Percentiles rank a stretch among this genome's conserved stretches.
Evolutionary conservation across 2,797 vertebrate species (phyloP).

Genomic region (Coracias cyanogaster): DNA sequence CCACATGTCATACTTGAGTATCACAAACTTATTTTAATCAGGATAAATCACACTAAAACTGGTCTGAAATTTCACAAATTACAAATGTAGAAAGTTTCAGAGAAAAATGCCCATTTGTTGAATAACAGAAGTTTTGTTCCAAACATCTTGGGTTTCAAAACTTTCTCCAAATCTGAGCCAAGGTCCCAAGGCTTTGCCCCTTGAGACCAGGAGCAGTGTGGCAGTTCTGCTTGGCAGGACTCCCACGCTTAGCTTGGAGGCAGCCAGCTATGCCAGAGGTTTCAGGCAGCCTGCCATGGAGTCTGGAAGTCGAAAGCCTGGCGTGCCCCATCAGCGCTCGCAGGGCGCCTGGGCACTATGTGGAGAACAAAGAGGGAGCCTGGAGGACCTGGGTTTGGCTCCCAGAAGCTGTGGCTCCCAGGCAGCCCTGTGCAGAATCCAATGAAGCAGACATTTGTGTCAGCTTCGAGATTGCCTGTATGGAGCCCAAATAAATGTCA

Average conservation of each 20-base stretch:
- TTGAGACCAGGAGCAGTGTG: constrained; percentile 14
- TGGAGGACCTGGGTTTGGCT: constrained; percentile 36
- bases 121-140: constrained; percentile 6
- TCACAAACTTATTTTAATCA: not conserved
- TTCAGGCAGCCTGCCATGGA: constrained; percentile 62
- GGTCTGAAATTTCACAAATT: constrained; percentile 18
- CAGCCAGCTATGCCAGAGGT: constrained; percentile 70
- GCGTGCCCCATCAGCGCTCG: not conserved
- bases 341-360: not conserved
- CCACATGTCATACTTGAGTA: not conserved
- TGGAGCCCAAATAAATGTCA: not conserved
- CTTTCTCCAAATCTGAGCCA: constrained; percentile 53
- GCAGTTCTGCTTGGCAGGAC: constrained; percentile 52
- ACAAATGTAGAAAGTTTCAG: not conserved
- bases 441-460: not conserved
- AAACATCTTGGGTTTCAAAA: constrained; percentile 54
- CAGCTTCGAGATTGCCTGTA: not conserved
- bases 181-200: constrained; percentile 45
- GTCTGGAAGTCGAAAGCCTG: constrained; percentile 16
- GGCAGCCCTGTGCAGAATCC: not conserved
- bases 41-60: not conserved
- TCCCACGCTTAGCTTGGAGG: not conserved
- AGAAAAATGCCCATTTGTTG: not conserved
- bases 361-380: constrained; percentile 6
- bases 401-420: not conserved